Evolutionary conservation across 2,888 invertebrate genomes (phyloP).

Genomic region (Sarcophaga variegata): DNA sequence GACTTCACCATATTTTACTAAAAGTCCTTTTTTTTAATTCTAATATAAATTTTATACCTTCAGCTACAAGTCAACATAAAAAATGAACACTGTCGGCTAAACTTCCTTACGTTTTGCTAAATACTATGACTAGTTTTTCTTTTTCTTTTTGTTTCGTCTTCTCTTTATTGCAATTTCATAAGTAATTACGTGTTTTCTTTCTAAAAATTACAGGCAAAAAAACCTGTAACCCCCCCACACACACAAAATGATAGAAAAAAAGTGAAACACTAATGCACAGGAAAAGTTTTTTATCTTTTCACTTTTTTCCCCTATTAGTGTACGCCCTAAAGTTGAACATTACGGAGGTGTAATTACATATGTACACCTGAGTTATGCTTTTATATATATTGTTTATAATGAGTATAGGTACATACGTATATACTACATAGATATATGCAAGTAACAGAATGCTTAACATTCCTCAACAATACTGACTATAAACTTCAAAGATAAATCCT

Average conservation of each 20-base stretch:
- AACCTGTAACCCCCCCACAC: too few species aligned
- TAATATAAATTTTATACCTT: background rate
- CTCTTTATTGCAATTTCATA: constrained; percentile 19
- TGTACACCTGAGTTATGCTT: too few species aligned
- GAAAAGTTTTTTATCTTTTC: constrained; percentile 2
- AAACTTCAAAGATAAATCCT: too few species aligned
- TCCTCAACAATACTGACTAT: too few species aligned
- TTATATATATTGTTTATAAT: too few species aligned
- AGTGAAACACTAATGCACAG: background rate
- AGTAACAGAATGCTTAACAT: too few species aligned
- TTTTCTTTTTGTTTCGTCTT: background rate
- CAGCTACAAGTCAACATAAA: background rate
- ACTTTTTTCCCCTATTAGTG: too few species aligned
- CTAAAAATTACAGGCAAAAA: background rate
- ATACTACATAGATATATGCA: too few species aligned
- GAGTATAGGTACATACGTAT: too few species aligned
- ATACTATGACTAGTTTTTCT: constrained; percentile 6
- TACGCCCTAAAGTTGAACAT: background rate
- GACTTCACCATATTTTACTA: background rate
- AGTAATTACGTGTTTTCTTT: constrained; percentile 5
- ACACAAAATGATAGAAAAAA: background rate
- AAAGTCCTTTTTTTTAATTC: background rate
- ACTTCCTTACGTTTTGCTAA: background rate
- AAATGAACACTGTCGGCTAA: constrained; percentile 11
- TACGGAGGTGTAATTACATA: too few species aligned